Evolutionary conservation across 2,888 invertebrate genomes (phyloP).

Genomic region (Melipona bicolor): DNA sequence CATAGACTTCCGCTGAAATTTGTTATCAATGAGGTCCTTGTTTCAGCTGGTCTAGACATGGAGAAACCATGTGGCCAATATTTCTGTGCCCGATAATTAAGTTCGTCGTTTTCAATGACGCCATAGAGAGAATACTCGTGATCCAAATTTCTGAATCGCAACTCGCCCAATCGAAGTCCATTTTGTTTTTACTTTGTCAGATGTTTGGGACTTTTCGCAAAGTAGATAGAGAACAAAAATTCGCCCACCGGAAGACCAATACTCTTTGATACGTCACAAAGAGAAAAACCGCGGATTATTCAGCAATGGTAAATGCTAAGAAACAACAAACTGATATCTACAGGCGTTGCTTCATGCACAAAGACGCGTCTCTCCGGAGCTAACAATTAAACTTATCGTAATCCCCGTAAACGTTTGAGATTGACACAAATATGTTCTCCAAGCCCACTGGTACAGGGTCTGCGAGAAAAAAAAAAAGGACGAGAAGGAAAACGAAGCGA

Average conservation of each 20-base stretch:
- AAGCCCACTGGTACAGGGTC: not conserved
- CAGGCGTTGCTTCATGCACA: not conserved
- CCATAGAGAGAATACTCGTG: not conserved
- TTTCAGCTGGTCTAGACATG: not conserved
- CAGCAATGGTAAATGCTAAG: not conserved
- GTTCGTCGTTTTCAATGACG: not conserved
- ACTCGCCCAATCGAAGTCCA: not conserved
- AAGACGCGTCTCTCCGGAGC: not conserved
- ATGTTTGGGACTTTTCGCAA: too few relatives aligned
- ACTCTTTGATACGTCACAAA: not conserved
- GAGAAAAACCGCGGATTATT: not conserved
- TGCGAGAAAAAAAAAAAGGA: not conserved
- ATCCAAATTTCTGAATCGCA: not conserved
- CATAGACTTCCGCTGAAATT: not conserved
- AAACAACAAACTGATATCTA: too few relatives aligned
- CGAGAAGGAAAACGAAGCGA: not conserved
- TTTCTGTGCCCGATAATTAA: slow-evolving; percentile 27
- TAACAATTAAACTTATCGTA: slow-evolving; percentile 30
- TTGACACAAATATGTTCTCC: not conserved
- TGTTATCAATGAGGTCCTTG: not conserved
- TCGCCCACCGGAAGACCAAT: too few relatives aligned
- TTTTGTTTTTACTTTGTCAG: too few relatives aligned
- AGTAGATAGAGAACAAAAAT: too few relatives aligned
- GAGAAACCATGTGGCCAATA: too few relatives aligned
- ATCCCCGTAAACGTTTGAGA: not conserved